Percentiles rank a stretch among this genome's conserved stretches.
phyloP scores from a whole-genome alignment of 2,113 vertebrate genomes.

The Machaerirhynchus nigripectus region DNA sequence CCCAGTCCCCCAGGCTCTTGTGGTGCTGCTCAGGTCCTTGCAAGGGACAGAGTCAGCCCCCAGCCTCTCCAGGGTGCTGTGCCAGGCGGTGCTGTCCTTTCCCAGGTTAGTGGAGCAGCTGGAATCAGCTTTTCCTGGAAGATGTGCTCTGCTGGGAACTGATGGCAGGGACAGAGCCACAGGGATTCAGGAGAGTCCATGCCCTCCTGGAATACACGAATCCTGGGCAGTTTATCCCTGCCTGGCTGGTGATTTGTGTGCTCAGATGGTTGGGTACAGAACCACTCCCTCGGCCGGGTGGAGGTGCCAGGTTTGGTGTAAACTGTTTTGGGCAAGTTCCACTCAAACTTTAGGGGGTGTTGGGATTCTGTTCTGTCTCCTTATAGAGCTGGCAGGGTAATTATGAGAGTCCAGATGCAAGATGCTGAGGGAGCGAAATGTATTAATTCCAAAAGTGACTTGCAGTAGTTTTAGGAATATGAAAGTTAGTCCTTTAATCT shows the following conservation, averaged over 20 bases:
- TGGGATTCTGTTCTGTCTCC: neutral
- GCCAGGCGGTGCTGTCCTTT: neutral
- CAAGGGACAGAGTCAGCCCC: neutral
- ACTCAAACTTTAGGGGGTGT: neutral
- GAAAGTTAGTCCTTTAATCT: neutral
- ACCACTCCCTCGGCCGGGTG: neutral
- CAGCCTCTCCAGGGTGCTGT: neutral
- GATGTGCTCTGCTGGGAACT: neutral
- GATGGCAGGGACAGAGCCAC: neutral
- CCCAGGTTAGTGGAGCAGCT: neutral
- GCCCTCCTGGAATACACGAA: neutral
- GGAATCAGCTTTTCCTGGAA: neutral
- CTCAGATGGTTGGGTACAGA: neutral
- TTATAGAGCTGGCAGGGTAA: neutral
- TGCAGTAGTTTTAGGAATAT: neutral
- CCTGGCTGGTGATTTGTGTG: neutral
- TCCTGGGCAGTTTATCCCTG: neutral
- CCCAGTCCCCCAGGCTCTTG: neutral
- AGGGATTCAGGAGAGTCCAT: neutral
- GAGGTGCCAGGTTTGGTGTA: neutral
- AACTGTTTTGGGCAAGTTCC: neutral
- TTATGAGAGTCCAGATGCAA: neutral
- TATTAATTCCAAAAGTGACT: neutral
- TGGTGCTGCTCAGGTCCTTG: neutral
- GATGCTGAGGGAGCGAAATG: neutral